Evolutionary conservation across 2,888 invertebrate species (phyloP), one percentile per base, ranked within the genome.

Genomic region (Diplolepis rosae): DNA sequence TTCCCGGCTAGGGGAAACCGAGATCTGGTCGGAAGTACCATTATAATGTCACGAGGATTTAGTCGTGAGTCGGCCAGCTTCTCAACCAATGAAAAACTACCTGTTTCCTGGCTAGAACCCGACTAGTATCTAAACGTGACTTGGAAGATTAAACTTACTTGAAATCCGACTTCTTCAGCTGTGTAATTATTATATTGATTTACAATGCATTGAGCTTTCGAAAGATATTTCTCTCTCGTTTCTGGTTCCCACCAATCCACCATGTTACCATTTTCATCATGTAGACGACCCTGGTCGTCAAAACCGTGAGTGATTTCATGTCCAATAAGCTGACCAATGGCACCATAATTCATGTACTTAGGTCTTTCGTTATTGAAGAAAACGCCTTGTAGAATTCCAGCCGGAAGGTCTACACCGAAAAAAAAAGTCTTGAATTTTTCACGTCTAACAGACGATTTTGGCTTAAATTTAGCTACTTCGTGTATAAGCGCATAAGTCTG

Each of bases 291-390:
- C 91, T 92, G 88, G 85, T 95, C 95, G 85, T 96, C 96, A 82
- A 96, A 96, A 9, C 96, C 96, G 85, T 97, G 97, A 0, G 96
- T 96, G 69, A 97, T 96, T 90, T 97, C 97, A 85, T 97, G 96
- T 0, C 96, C 96, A 82, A 96, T 96, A 2, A 96, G 95, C 83
- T 95, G 96, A 1, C 97, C 97, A 77, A 97, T 96, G 2, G 95
- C 95, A 27, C 96, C 96, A 81, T 95, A 97, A 88, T 96, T 96
- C 94, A 96, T 95, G 88, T 96, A 98, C 77, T 93, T 93, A 0
- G 97, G 97, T 27, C 97, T 93, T 54, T 95, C 93, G 66, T 95
- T 95, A 69, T 93, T 94, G 90, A 97, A 98, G 92, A 97, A 97
- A 1, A 94, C 93, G 1, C 96, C 97, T 91, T 97, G 97, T 1